phyloP scores from a whole-genome alignment of 2,113 vertebrate species.

The Notothenia coriiceps region DNA sequence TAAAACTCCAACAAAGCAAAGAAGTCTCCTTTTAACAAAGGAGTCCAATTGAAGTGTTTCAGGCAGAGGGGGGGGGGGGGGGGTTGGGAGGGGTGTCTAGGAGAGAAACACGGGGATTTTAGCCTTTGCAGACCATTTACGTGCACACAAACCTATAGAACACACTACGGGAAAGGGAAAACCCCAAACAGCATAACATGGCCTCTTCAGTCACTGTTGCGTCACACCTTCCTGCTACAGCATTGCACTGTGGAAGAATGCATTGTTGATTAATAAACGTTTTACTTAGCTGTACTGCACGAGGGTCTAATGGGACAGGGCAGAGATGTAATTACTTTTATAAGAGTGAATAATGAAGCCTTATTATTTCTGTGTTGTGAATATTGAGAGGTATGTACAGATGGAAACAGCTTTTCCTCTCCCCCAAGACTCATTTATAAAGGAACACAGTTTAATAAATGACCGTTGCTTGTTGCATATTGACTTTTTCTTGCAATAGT shows the following conservation, averaged over 20 bases:
- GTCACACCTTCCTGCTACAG: neutral
- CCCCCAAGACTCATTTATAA: conserved; percentile 29
- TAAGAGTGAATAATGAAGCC: conserved; percentile 55
- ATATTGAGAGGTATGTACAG: conserved; percentile 50
- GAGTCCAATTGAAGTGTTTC: too few species aligned
- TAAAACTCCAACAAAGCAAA: neutral
- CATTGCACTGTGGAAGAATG: neutral
- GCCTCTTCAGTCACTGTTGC: neutral
- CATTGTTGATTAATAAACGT: conserved; percentile 24
- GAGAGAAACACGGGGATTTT: too few species aligned
- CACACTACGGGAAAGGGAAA: too few species aligned
- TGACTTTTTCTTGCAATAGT: conserved; percentile 25
- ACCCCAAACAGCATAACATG: too few species aligned
- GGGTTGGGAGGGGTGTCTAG: too few species aligned
- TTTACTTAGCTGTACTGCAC: conserved; percentile 20
- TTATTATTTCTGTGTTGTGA: conserved; percentile 53
- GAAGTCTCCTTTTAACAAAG: too few species aligned
- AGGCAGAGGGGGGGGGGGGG: too few species aligned
- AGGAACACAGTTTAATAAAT: conserved; percentile 38
- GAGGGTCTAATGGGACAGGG: conserved; percentile 21
- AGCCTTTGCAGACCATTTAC: too few species aligned
- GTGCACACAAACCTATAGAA: too few species aligned
- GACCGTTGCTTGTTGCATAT: conserved; percentile 20
- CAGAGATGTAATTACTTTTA: conserved; percentile 51
- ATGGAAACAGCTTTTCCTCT: conserved; percentile 31